These are phyloP conservation scores for Malurus elegans DNA, from an alignment of 2,113 vertebrate genomes.

Conservation along the genomic window DNA sequence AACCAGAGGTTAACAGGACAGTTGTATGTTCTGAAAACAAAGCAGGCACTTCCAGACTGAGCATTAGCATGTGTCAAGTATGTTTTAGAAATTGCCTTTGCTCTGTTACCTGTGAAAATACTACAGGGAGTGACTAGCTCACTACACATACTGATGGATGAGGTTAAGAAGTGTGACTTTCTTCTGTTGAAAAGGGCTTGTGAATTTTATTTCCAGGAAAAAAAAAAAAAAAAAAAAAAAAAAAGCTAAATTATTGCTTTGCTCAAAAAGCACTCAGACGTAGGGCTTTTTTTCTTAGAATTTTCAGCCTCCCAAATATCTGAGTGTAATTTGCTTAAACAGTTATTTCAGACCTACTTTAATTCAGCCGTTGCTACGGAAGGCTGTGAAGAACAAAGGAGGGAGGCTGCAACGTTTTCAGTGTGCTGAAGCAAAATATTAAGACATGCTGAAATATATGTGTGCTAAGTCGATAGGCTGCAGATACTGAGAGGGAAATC, in stretches of 20 bases:
- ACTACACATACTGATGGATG: neutral
- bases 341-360: constrained; percentile 44
- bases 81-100: neutral
- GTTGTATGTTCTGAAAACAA: neutral
- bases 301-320: neutral
- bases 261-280: neutral
- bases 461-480: neutral
- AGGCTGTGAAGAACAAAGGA: neutral
- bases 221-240: neutral
- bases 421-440: constrained; percentile 29
- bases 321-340: constrained; percentile 47
- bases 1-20: neutral
- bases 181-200: neutral
- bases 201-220: constrained; percentile 39
- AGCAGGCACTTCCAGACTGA: neutral
- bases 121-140: neutral
- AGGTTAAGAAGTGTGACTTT: constrained; percentile 11
- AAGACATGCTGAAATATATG: neutral
- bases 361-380: constrained; percentile 1
- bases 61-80: neutral
- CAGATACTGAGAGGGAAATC: neutral
- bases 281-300: neutral
- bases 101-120: neutral
- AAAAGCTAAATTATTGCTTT: neutral
- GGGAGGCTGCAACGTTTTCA: neutral